phyloP scores from a whole-genome alignment of 2,113 vertebrate genomes.

The Crotalus helleri region DNA sequence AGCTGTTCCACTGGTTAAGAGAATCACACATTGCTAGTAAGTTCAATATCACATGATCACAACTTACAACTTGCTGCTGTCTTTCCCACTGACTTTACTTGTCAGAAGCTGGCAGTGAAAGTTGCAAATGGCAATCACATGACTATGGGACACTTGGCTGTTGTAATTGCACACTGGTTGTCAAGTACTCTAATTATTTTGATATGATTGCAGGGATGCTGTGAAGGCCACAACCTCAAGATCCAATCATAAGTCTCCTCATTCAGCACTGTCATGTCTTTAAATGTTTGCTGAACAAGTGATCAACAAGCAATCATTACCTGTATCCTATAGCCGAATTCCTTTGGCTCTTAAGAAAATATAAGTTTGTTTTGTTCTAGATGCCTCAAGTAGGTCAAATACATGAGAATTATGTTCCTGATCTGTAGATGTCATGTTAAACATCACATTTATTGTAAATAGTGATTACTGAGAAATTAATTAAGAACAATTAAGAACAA shows the following conservation, averaged over 20 bases:
- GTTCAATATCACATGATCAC: background rate
- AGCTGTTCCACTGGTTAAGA: background rate
- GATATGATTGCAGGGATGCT: background rate
- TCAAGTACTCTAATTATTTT: background rate
- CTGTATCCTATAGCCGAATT: fast-evolving
- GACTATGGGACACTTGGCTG: too few relatives aligned
- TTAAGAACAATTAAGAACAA: background rate
- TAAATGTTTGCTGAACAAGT: background rate
- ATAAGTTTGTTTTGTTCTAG: fast-evolving
- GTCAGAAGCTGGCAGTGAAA: too few relatives aligned
- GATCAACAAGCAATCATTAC: background rate
- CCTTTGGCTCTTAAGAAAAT: background rate
- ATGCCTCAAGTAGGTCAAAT: background rate
- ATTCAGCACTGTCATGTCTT: background rate
- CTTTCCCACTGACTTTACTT: background rate
- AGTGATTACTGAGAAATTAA: background rate
- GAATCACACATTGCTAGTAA: background rate
- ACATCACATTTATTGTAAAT: background rate
- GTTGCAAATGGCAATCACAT: background rate
- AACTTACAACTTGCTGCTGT: background rate
- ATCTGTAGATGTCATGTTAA: background rate
- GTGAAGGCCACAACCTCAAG: background rate
- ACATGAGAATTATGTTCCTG: background rate
- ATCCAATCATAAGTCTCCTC: background rate
- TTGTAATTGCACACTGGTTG: background rate